phyloP scores from a whole-genome alignment of 2,113 vertebrate species.

The Misgurnus mizolepis region DNA sequence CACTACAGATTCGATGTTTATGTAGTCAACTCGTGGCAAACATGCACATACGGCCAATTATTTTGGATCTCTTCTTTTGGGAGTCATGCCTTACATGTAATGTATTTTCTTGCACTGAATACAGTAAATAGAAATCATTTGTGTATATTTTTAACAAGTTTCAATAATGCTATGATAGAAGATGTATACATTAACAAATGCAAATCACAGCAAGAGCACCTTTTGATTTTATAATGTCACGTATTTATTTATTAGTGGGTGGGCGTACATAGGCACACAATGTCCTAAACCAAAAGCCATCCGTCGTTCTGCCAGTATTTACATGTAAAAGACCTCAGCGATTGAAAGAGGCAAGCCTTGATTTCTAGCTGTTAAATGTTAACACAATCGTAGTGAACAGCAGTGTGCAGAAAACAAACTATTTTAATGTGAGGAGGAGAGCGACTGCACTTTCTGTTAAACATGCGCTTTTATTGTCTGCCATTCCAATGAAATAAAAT shows the following conservation, averaged over 20 bases:
- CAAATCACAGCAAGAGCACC: slow-evolving; percentile 1
- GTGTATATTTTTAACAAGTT: slow-evolving; percentile 66
- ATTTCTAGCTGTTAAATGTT: neutral
- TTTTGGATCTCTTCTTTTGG: slow-evolving; percentile 55
- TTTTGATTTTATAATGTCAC: neutral
- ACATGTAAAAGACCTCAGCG: neutral
- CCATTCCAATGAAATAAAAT: neutral
- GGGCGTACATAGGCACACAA: neutral
- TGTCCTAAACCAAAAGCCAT: slow-evolving; percentile 7
- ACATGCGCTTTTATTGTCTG: neutral
- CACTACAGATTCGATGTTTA: slow-evolving; percentile 51
- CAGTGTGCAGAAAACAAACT: neutral
- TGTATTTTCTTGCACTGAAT: slow-evolving; percentile 74
- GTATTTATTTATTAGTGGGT: slow-evolving; percentile 1
- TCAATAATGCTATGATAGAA: slow-evolving; percentile 70
- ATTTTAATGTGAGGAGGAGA: neutral
- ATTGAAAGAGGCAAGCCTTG: neutral
- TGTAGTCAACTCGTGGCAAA: slow-evolving; percentile 61
- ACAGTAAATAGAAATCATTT: slow-evolving; percentile 65
- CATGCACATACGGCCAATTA: slow-evolving; percentile 61
- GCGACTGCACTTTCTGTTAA: neutral
- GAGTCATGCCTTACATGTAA: slow-evolving; percentile 73
- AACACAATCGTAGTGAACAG: neutral
- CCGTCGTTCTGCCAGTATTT: neutral
- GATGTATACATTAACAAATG: slow-evolving; percentile 69